These are phyloP conservation scores for Dendrolimus houi DNA, from an alignment of 2,888 invertebrate species.

Conservation along the genomic window DNA sequence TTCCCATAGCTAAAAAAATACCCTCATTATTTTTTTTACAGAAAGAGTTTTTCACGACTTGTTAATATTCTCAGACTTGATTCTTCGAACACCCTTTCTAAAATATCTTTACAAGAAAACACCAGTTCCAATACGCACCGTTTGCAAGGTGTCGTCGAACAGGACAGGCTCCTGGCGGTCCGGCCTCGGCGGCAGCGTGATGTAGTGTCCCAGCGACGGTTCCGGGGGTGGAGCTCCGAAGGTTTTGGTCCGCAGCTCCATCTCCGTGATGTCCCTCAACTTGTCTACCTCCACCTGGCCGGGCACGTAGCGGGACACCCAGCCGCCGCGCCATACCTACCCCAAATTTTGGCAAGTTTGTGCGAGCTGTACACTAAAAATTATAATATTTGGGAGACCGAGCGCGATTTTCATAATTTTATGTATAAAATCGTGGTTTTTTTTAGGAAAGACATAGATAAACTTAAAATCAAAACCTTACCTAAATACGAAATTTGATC, in stretches of 20 bases:
- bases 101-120: background rate
- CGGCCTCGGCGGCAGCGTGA: conserved; percentile 68
- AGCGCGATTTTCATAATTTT: too few species aligned
- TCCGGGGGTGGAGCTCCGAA: conserved; percentile 73
- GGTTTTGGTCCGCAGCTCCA: conserved; percentile 52
- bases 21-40: background rate
- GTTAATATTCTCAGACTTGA: background rate
- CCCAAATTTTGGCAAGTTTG: background rate
- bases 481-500: background rate
- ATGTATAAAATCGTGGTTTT: too few species aligned
- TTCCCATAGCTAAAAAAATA: background rate
- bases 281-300: conserved; percentile 59
- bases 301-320: conserved; percentile 69
- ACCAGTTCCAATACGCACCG: conserved; percentile 24
- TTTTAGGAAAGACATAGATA: too few species aligned
- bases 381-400: too few species aligned
- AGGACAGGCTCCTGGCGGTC: conserved; percentile 61
- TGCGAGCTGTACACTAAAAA: too few species aligned
- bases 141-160: conserved; percentile 79
- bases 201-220: conserved; percentile 78
- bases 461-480: background rate
- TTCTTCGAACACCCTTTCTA: background rate
- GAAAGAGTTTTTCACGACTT: too few species aligned
- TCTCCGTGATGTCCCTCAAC: conserved; percentile 54
- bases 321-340: conserved; percentile 64